Conservation (phyloP, 2,113 vertebrate species). For the Acrocephalus arundinaceus region DNA sequence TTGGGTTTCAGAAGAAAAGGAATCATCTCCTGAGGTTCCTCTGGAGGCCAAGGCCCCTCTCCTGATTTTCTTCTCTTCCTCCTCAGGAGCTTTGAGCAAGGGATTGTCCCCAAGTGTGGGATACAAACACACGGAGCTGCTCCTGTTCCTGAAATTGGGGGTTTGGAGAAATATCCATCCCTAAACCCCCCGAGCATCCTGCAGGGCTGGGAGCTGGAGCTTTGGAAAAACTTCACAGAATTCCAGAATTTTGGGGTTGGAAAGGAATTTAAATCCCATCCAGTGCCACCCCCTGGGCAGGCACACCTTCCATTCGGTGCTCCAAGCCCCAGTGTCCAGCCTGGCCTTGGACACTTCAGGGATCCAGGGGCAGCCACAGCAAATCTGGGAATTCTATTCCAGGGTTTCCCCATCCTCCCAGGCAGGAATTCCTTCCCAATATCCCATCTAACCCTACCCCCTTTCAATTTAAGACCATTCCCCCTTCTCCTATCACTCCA, state of each 20-base stretch:
- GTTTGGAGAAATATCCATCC: not conserved
- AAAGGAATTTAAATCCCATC: not conserved
- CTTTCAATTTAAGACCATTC: not conserved
- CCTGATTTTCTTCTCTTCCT: not conserved
- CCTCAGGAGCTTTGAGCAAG: not conserved
- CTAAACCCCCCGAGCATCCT: fast-evolving
- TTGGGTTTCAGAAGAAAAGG: not conserved
- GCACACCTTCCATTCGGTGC: too few relatives aligned
- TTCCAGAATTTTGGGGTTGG: not conserved
- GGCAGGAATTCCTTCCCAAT: not conserved
- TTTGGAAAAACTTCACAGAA: not conserved
- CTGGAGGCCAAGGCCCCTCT: not conserved
- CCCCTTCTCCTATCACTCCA: not conserved
- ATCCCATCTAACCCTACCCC: not conserved
- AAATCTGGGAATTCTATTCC: not conserved
- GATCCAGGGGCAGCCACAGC: not conserved
- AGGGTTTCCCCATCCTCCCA: too few relatives aligned
- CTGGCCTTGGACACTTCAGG: not conserved
- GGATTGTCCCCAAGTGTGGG: fast-evolving
- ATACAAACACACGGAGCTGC: not conserved
- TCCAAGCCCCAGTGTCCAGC: fast-evolving
- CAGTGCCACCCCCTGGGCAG: not conserved
- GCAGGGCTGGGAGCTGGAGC: not conserved
- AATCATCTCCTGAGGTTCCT: not conserved
- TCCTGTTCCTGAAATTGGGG: not conserved